These are phyloP conservation scores for Trachelus troglodyta DNA, from an alignment of 2,888 invertebrate species.

Conservation along the genomic window DNA sequence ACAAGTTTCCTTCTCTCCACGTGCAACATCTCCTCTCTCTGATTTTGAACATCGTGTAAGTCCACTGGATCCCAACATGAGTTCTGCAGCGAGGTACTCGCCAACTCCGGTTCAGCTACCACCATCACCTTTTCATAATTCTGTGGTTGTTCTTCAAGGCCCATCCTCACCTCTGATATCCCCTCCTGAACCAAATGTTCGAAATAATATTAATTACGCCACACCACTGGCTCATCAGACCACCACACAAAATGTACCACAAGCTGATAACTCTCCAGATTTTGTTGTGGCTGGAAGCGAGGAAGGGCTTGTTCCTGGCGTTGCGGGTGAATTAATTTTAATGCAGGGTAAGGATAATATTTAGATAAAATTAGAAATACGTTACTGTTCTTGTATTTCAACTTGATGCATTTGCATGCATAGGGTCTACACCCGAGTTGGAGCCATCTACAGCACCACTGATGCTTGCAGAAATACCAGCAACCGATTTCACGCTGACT, in stretches of 20 bases:
- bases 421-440: slow-evolving; percentile 55
- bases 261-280: slow-evolving; percentile 47
- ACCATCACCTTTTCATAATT: slow-evolving; percentile 59
- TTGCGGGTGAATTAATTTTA: slow-evolving; percentile 58
- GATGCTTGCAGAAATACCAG: slow-evolving; percentile 58
- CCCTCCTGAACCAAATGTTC: slow-evolving; percentile 47
- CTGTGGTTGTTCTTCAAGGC: slow-evolving; percentile 58
- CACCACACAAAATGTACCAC: slow-evolving; percentile 42
- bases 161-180: slow-evolving; percentile 60
- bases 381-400: slow-evolving; percentile 1
- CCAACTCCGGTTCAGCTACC: slow-evolving; percentile 65
- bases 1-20: slow-evolving; percentile 58
- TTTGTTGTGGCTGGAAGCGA: slow-evolving; percentile 53
- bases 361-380: background rate
- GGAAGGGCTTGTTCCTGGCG: slow-evolving; percentile 53
- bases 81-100: slow-evolving; percentile 73
- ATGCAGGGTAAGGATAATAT: slow-evolving; percentile 55
- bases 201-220: slow-evolving; percentile 51
- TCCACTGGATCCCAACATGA: slow-evolving; percentile 68
- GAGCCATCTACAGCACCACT: slow-evolving; percentile 53
- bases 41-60: slow-evolving; percentile 63
- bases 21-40: slow-evolving; percentile 59
- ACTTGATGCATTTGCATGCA: background rate
- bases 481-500: slow-evolving; percentile 55
- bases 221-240: slow-evolving; percentile 47